Evolutionary conservation across 2,797 vertebrate genomes (phyloP).

Genomic region (Pogonophryne albipinna): DNA sequence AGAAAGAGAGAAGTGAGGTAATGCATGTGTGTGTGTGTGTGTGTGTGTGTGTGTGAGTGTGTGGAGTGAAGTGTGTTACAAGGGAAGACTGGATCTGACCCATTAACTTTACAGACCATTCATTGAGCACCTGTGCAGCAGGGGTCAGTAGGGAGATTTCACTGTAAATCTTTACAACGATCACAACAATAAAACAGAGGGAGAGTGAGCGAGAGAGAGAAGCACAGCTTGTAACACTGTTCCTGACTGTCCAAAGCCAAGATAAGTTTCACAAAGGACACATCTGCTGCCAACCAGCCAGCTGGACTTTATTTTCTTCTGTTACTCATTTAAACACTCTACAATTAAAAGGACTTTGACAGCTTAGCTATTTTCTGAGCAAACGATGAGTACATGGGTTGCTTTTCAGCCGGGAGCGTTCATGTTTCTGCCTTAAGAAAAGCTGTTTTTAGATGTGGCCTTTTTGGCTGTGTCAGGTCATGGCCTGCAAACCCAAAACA

Average conservation of each 20-base stretch:
- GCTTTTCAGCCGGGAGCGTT: slow-evolving; percentile 20
- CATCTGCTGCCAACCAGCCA: slow-evolving; percentile 59
- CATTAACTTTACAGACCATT: slow-evolving; percentile 81
- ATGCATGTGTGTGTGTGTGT: no score
- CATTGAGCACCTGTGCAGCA: slow-evolving; percentile 65
- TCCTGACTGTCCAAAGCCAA: slow-evolving; percentile 50
- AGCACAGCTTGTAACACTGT: slow-evolving; percentile 55
- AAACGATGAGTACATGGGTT: slow-evolving; percentile 22
- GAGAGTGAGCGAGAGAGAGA: not conserved
- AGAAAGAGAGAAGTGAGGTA: slow-evolving; percentile 9
- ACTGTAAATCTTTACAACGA: slow-evolving; percentile 76
- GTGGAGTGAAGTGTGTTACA: slow-evolving; percentile 66
- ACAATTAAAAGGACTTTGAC: slow-evolving; percentile 37
- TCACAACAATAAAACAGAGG: slow-evolving; percentile 53
- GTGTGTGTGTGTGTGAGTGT: slow-evolving; percentile 8
- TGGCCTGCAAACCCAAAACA: slow-evolving; percentile 52
- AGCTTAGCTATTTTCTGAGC: slow-evolving; percentile 32
- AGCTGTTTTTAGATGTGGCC: slow-evolving; percentile 55
- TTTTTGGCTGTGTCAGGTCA: slow-evolving; percentile 47
- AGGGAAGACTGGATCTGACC: slow-evolving; percentile 80
- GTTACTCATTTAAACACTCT: slow-evolving; percentile 47
- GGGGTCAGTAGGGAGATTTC: slow-evolving; percentile 74
- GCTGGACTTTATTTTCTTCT: slow-evolving; percentile 57
- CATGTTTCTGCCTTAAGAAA: slow-evolving; percentile 27
- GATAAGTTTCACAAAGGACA: slow-evolving; percentile 54